Conservation (phyloP, 1,140 invertebrate species). For the Drosophila neocordata region DNA sequence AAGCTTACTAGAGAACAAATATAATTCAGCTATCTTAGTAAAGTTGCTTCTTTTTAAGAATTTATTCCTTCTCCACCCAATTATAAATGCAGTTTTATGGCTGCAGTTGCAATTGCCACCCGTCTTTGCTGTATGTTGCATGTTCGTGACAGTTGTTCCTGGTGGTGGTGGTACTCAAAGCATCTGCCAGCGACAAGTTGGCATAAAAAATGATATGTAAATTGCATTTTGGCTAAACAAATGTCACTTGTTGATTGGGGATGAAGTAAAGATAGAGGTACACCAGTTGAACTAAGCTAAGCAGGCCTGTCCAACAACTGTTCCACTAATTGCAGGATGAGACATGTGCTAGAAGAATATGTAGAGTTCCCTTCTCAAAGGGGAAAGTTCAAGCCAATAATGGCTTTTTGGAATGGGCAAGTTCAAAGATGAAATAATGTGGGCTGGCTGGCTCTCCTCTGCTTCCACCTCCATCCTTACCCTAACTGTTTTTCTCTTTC, state of each 20-base stretch:
- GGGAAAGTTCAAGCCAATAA: background rate
- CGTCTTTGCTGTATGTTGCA: background rate
- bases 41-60: too few species aligned
- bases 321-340: constrained; percentile 1
- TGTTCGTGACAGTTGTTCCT: background rate
- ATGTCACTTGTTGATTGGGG: constrained; percentile 5
- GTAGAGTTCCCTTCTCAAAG: background rate
- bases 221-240: constrained; percentile 2
- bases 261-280: background rate
- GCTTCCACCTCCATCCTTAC: background rate
- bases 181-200: constrained; percentile 3
- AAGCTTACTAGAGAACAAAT: too few species aligned
- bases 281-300: background rate
- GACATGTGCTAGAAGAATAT: background rate
- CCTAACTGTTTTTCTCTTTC: background rate
- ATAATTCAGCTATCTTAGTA: too few species aligned
- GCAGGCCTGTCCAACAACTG: background rate
- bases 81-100: constrained; percentile 1
- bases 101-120: constrained; percentile 2
- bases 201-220: constrained; percentile 6
- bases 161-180: background rate
- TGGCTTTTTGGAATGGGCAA: background rate
- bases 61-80: too few species aligned
- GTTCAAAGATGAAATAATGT: constrained; percentile 11
- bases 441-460: background rate